Percentiles rank a stretch among this genome's conserved stretches.
phyloP scores from a whole-genome alignment of 2,888 invertebrate species.

The Drosophila quasianomalipes region DNA sequence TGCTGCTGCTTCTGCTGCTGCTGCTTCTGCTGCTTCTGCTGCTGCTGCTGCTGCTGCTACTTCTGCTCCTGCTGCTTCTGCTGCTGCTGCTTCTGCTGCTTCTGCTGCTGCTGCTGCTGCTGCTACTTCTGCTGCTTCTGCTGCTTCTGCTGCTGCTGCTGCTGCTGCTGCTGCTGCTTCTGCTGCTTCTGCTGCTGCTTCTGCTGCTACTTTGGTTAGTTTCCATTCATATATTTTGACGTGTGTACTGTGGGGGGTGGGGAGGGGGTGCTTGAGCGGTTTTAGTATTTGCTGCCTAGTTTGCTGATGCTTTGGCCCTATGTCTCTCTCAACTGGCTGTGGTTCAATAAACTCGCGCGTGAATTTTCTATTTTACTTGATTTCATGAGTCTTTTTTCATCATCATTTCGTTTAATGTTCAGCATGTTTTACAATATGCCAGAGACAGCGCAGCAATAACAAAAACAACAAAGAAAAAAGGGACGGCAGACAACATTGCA shows the following conservation, averaged over 20 bases:
- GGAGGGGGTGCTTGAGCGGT: background rate
- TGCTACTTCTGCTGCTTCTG: background rate
- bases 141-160: background rate
- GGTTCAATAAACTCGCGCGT: conserved; percentile 79
- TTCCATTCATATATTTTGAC: conserved; percentile 79
- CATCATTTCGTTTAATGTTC: conserved; percentile 57
- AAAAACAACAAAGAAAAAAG: conserved; percentile 12
- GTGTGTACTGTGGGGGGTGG: conserved; percentile 39
- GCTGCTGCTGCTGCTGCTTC: conserved; percentile 48
- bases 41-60: conserved; percentile 57
- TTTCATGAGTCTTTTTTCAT: conserved; percentile 34
- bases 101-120: background rate
- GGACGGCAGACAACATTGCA: conserved; percentile 2
- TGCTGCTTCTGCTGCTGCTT: background rate
- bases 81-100: conserved; percentile 36
- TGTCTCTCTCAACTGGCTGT: conserved; percentile 12
- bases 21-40: background rate
- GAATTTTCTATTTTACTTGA: conserved; percentile 70
- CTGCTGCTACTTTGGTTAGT: conserved; percentile 74
- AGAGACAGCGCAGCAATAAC: conserved; percentile 43
- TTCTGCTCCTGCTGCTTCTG: too few relatives aligned
- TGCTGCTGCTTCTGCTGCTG: background rate
- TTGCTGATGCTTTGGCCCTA: conserved; percentile 9
- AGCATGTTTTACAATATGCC: conserved; percentile 66
- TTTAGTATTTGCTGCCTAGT: conserved; percentile 46